Conservation (phyloP, 2,797 vertebrate genomes). For the Erithacus rubecula region DNA sequence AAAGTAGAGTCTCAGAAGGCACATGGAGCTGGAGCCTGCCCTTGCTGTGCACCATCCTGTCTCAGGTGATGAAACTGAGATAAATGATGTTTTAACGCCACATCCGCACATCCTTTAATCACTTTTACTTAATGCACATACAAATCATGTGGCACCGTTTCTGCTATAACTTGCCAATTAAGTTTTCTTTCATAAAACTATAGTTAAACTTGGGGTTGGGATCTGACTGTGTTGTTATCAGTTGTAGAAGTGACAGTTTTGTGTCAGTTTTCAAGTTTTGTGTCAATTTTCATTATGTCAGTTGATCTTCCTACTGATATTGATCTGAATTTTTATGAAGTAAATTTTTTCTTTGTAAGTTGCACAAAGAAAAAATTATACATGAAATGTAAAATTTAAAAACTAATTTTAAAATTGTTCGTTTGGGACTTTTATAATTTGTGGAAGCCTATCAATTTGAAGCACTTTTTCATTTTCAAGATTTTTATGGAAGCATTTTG, state of each 20-base stretch:
- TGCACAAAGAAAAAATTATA: not conserved
- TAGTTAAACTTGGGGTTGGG: not conserved
- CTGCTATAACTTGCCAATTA: not conserved
- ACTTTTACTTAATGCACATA: not conserved
- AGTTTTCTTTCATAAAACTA: not conserved
- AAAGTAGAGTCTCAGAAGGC: not conserved
- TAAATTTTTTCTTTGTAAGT: not conserved
- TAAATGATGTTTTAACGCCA: not conserved
- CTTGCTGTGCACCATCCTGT: not conserved
- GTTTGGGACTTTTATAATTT: not conserved
- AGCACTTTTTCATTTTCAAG: not conserved
- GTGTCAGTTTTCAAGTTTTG: not conserved
- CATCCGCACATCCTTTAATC: not conserved
- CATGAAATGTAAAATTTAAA: not conserved
- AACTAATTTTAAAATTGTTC: not conserved
- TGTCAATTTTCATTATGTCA: not conserved
- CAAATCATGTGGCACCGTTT: not conserved
- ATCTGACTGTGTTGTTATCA: not conserved
- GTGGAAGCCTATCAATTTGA: not conserved
- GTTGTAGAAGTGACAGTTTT: not conserved
- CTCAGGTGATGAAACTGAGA: not conserved
- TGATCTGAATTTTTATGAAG: not conserved
- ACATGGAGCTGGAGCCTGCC: accelerated
- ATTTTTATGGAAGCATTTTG: not conserved
- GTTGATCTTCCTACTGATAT: not conserved